Percentiles rank a stretch among this genome's conserved stretches.
phyloP scores from a whole-genome alignment of 2,888 invertebrate genomes.

The Zhuqinia jingwanae region DNA sequence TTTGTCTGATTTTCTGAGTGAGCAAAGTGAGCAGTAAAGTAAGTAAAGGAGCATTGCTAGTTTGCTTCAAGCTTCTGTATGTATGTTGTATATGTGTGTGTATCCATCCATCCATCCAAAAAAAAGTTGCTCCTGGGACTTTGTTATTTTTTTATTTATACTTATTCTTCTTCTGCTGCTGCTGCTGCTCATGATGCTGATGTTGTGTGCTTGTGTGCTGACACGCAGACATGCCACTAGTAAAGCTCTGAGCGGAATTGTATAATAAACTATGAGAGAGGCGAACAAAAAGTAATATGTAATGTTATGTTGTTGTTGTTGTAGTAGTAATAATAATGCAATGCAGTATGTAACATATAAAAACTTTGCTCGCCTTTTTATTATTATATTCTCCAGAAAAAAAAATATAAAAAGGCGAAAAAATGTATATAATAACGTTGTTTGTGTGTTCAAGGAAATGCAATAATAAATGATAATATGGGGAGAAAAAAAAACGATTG shows the following conservation, averaged over 20 bases:
- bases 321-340: constrained; percentile 34
- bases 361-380: constrained; percentile 13
- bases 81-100: too few relatives aligned
- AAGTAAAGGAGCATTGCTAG: constrained; percentile 1
- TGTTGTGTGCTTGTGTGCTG: too few relatives aligned
- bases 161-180: too few relatives aligned
- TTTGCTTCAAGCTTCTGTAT: constrained; percentile 48
- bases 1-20: constrained; percentile 38
- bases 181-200: too few relatives aligned
- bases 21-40: constrained; percentile 33
- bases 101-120: constrained; percentile 34
- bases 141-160: constrained; percentile 35
- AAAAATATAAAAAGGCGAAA: too few relatives aligned
- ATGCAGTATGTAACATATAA: constrained; percentile 25
- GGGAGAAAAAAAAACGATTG: too few relatives aligned
- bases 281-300: constrained; percentile 60
- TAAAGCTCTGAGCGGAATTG: constrained; percentile 46
- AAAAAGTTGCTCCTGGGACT: constrained; percentile 66
- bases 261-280: constrained; percentile 43
- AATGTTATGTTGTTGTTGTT: constrained; percentile 42
- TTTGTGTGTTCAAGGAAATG: constrained; percentile 51
- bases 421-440: too few relatives aligned
- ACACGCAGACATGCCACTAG: constrained; percentile 61
- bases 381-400: constrained; percentile 52
- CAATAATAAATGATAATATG: constrained; percentile 50